These are phyloP conservation scores for Falcaria lacertinaria DNA, from an alignment of 2,888 invertebrate genomes.

Conservation along the genomic window DNA sequence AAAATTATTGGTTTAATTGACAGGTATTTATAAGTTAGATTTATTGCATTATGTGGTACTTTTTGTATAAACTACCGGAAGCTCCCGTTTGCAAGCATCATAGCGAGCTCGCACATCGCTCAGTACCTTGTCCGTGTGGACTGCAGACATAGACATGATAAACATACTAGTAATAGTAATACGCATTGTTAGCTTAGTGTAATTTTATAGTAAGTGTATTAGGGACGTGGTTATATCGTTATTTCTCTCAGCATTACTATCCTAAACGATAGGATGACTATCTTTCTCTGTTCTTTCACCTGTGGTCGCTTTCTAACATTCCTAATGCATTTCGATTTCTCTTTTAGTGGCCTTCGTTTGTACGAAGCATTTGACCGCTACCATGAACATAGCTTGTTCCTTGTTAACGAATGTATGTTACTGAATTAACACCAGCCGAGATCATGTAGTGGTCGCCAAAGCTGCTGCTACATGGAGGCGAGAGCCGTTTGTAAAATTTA, in stretches of 20 bases:
- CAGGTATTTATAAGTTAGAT: constrained; percentile 57
- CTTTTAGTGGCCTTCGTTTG: constrained; percentile 28
- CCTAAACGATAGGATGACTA: constrained; percentile 41
- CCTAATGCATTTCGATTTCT: constrained; percentile 59
- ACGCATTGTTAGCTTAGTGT: constrained; percentile 74
- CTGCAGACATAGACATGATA: constrained; percentile 51
- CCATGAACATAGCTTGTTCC: constrained; percentile 19
- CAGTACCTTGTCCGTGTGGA: constrained; percentile 65
- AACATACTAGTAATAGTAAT: constrained; percentile 62
- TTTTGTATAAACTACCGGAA: constrained; percentile 43
- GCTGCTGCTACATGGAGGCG: constrained; percentile 18
- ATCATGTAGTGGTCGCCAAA: constrained; percentile 5
- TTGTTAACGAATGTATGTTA: constrained; percentile 2
- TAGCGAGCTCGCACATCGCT: constrained; percentile 64
- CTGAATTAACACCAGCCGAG: not conserved
- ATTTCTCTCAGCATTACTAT: constrained; percentile 48
- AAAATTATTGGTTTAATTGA: constrained; percentile 60
- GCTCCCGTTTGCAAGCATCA: constrained; percentile 42
- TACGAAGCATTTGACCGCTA: constrained; percentile 34
- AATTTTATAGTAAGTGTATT: constrained; percentile 74
- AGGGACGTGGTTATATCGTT: constrained; percentile 58
- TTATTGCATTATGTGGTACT: constrained; percentile 46
- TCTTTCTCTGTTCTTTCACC: constrained; percentile 56
- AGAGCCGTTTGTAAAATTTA: no score
- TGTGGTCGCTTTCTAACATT: constrained; percentile 68